A percentile compares a stretch with the other conserved stretches of the same genome.
Conservation (phyloP, 92 coral and sea anemone species). For the Phymanthus crucifer region DNA sequence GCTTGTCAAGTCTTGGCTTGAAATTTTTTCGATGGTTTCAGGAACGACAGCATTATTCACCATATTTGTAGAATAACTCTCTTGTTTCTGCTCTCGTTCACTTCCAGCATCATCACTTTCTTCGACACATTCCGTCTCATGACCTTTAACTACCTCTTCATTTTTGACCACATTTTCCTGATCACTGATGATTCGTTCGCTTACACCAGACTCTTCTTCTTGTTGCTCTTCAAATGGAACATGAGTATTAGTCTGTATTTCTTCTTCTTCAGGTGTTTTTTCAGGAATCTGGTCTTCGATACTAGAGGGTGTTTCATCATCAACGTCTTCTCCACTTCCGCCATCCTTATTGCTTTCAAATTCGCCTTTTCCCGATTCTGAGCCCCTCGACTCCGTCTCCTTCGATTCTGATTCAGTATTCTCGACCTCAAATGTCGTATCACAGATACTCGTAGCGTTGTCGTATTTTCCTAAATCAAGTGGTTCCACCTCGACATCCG, state of each 20-base stretch:
- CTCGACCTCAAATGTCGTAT: slow-evolving; percentile 14
- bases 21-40: not conserved
- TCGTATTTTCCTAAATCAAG: slow-evolving; percentile 35
- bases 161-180: not conserved
- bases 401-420: not conserved
- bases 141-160: not conserved
- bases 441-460: not conserved
- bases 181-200: not conserved
- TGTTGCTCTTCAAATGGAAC: not conserved
- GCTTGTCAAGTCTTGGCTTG: not conserved
- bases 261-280: not conserved
- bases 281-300: not conserved
- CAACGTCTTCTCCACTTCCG: not conserved
- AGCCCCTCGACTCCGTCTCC: not conserved
- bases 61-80: not conserved
- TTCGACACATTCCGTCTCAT: not conserved
- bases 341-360: not conserved
- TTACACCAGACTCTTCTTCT: not conserved
- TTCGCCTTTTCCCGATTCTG: not conserved
- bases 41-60: not conserved
- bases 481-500: slow-evolving; percentile 32
- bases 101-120: not conserved
- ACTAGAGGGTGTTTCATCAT: not conserved
- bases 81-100: not conserved
- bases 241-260: not conserved